These are phyloP conservation scores for Babyrousa celebensis DNA, from an alignment of 2,797 vertebrate genomes.

Conservation along the genomic window DNA sequence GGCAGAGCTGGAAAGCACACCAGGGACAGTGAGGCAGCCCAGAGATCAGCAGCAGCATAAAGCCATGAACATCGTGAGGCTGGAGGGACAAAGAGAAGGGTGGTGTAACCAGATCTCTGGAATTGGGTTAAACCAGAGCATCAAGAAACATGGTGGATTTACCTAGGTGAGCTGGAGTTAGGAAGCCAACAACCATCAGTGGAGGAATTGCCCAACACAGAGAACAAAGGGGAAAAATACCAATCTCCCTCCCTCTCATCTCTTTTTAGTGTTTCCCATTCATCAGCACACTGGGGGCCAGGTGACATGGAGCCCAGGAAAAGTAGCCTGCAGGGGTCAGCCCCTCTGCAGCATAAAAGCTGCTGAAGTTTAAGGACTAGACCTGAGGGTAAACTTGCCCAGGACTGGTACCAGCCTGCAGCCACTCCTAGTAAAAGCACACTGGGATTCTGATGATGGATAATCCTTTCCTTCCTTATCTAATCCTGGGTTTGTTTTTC, in stretches of 20 bases:
- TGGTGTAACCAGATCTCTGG: background rate
- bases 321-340: background rate
- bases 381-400: background rate
- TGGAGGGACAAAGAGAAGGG: background rate
- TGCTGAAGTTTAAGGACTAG: background rate
- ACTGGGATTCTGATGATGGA: background rate
- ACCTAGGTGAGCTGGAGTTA: background rate
- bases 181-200: background rate
- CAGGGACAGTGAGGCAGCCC: background rate
- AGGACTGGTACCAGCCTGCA: background rate
- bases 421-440: background rate
- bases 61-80: background rate
- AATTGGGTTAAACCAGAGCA: background rate
- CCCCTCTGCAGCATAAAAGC: background rate
- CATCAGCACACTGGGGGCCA: background rate
- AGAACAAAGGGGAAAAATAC: background rate
- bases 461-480: background rate
- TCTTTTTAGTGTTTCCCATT: background rate
- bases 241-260: background rate
- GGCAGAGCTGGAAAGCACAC: background rate
- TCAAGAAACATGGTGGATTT: background rate
- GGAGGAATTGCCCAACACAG: background rate
- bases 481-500: slow-evolving; percentile 41
- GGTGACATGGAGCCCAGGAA: background rate
- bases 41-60: background rate